phyloP scores from a whole-genome alignment of 2,888 invertebrate species.

The Lumbricus terrestris region DNA sequence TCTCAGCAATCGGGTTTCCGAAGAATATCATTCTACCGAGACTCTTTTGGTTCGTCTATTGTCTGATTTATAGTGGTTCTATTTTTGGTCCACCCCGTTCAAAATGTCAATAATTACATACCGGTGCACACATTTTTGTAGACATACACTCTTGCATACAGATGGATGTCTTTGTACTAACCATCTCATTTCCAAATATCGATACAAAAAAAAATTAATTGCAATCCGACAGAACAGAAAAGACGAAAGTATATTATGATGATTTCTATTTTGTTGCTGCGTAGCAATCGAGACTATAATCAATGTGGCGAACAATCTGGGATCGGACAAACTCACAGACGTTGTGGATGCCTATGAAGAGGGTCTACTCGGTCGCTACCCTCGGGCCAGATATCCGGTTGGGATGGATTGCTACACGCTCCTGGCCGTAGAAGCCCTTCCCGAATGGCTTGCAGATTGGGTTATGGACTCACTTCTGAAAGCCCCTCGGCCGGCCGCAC shows the following conservation, averaged over 20 bases:
- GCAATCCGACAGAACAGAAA: not conserved
- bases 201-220: not conserved
- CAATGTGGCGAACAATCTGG: not conserved
- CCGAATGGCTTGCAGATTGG: slow-evolving; percentile 19
- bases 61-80: too few species aligned
- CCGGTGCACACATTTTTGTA: too few species aligned
- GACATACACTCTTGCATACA: too few species aligned
- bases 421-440: not conserved
- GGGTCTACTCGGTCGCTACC: slow-evolving; percentile 9
- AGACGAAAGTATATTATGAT: too few species aligned
- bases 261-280: not conserved
- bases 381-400: slow-evolving; percentile 6
- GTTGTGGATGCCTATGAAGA: slow-evolving; percentile 15
- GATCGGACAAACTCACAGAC: not conserved
- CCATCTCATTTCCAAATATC: too few species aligned
- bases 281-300: not conserved
- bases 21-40: too few species aligned
- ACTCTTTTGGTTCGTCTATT: too few species aligned
- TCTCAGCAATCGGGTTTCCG: too few species aligned
- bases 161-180: too few species aligned
- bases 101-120: too few species aligned
- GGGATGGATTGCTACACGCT: slow-evolving; percentile 9
- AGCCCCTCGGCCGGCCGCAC: not conserved
- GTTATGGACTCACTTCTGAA: not conserved
- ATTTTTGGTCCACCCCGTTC: too few species aligned